Evolutionary conservation across 1,140 invertebrate species (phyloP), one percentile per base, ranked within the genome.

Genomic region (Lucilia sericata): DNA sequence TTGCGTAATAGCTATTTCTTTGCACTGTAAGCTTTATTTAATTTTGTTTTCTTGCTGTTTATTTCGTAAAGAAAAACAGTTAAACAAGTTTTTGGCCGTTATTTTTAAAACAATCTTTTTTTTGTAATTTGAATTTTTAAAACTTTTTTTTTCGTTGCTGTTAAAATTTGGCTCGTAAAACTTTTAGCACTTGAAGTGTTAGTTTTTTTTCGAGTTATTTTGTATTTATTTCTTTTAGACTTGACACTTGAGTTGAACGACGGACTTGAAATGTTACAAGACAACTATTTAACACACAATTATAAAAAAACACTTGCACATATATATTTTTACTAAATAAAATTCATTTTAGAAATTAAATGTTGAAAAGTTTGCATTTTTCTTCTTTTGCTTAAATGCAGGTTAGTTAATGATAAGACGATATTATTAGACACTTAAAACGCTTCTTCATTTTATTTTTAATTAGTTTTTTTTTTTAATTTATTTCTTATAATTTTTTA

Each of bases 1-100:
- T 80, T 80, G 76, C 76, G 47, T 80, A 80, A 80, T 80, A 19
- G 76, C 49, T 36, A 70, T 70, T 25, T 70, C 55, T 70, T 70
- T 10, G 65, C 65, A 70, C 60, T 60, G 51, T 7, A 8, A 17
- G 5, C 19, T 0, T 17, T 19, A 65, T 30, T 30, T 30, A 13
- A 65, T 17, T 65, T 21, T 70, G 21, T 21, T 21, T 19, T 8
- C 3, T 17, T 60, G 0, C 2, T 70, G 7, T 70, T 55, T 70
- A n/a, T 70, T 21, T 21, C 5, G 5, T 7, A 55, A 19, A 21
- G 60, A 21, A 70, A 70, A 70, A 70, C 65, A 70, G 65, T 70
- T 70, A 70, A 70, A 70, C n/a, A 19, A 70, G 19, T 19, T 55
- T 70, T 70, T 9, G 65, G 21, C 65, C 65, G 65, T 70, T 70